Percentiles rank a stretch among this genome's conserved stretches.
These are phyloP conservation scores for Hydropsyche betteni DNA, from an alignment of 2,888 invertebrate genomes.

Conservation along the genomic window DNA sequence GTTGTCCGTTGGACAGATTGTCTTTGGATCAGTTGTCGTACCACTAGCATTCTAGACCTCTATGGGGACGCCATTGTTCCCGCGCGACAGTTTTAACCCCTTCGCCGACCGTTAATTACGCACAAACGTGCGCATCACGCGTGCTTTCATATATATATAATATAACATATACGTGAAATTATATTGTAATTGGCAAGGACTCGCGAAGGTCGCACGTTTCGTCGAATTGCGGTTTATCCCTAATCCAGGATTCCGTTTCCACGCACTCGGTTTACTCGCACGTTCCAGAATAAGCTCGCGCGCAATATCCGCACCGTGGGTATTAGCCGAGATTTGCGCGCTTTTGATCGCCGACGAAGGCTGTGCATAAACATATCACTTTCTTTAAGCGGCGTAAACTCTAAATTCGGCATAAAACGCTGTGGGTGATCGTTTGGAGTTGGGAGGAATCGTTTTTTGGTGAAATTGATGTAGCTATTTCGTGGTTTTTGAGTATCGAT, in stretches of 20 bases:
- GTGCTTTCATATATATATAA: too few species aligned
- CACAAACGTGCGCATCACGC: too few species aligned
- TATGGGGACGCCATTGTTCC: slow-evolving; percentile 15
- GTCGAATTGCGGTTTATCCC: slow-evolving; percentile 18
- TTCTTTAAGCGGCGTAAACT: too few species aligned
- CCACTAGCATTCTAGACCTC: background rate
- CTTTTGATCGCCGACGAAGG: too few species aligned
- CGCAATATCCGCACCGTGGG: background rate
- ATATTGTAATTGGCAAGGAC: slow-evolving; percentile 24
- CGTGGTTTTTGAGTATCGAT: too few species aligned
- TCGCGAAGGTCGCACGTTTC: slow-evolving; percentile 36
- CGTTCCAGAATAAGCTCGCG: slow-evolving; percentile 7
- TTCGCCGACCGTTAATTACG: slow-evolving; percentile 37
- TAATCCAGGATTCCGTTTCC: slow-evolving; percentile 15
- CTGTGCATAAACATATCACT: too few species aligned
- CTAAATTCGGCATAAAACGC: too few species aligned
- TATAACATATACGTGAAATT: background rate
- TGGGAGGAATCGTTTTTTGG: too few species aligned
- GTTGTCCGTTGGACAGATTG: too few species aligned
- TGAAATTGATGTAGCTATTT: too few species aligned
- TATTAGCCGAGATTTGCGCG: slow-evolving; percentile 1
- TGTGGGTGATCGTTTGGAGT: too few species aligned
- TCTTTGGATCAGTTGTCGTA: too few species aligned
- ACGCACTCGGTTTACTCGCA: slow-evolving; percentile 6
- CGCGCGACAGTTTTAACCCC: slow-evolving; percentile 30